A percentile compares a stretch with the other conserved stretches of the same genome.
Evolutionary conservation across 37 sponge, comb jelly and placozoan genomes (phyloP).

Genomic region (Amphimedon queenslandica): DNA sequence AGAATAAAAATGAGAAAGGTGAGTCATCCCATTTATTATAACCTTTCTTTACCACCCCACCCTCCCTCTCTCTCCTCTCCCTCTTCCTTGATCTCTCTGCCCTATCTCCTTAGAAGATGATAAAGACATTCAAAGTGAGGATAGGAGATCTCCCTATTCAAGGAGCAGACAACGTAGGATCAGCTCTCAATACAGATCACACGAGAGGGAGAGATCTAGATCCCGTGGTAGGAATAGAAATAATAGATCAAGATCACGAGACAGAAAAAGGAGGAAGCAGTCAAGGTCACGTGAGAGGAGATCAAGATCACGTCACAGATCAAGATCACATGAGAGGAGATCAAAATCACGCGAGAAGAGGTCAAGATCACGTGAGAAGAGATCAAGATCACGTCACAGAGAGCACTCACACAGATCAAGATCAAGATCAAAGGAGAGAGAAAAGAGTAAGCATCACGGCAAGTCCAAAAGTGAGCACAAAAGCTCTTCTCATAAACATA

Average conservation of each 20-base stretch:
- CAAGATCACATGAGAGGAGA: background rate
- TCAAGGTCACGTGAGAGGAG: conserved; percentile 8
- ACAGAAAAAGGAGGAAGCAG: background rate
- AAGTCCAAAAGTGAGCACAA: conserved; percentile 10
- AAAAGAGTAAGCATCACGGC: background rate
- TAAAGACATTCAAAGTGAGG: too few relatives aligned
- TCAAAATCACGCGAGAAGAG: background rate
- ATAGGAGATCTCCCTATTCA: too few relatives aligned
- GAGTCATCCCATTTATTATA: too few relatives aligned
- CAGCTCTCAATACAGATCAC: too few relatives aligned
- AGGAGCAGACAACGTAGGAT: too few relatives aligned
- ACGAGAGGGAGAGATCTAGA: background rate
- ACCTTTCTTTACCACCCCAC: too few relatives aligned
- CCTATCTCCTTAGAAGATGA: too few relatives aligned
- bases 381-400: conserved; percentile 13
- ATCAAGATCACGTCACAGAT: conserved; percentile 9
- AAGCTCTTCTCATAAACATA: background rate
- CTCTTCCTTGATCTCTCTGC: too few relatives aligned
- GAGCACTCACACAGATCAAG: conserved; percentile 4
- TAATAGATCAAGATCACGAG: background rate
- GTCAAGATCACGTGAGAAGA: background rate
- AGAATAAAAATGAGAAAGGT: too few relatives aligned
- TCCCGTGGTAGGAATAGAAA: background rate
- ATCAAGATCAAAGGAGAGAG: conserved; percentile 4
- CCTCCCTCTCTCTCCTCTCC: too few relatives aligned